Evolutionary conservation across 2,113 vertebrate species (phyloP).

Genomic region (Brachyhypopomus occidentalis): DNA sequence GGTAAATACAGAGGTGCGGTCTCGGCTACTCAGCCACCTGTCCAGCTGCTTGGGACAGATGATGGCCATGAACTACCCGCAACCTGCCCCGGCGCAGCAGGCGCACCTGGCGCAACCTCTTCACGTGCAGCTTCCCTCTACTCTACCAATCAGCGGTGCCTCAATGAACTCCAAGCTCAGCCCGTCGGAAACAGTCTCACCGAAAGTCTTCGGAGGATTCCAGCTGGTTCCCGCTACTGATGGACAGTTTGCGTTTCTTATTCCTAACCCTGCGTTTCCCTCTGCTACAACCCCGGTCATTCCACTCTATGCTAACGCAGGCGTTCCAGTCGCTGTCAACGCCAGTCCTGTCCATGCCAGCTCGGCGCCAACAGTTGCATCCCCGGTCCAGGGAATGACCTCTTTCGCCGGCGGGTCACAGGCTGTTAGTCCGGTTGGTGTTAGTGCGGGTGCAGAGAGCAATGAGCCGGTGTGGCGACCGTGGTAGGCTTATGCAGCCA

Average conservation of each 20-base stretch:
- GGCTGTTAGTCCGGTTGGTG: constrained; percentile 75
- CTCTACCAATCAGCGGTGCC: constrained; percentile 54
- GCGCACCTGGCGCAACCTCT: constrained; percentile 81
- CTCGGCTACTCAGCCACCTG: constrained; percentile 83
- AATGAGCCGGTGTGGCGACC: constrained; percentile 88
- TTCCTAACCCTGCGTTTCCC: constrained; percentile 80
- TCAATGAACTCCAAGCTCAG: constrained; percentile 80
- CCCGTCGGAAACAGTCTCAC: constrained; percentile 75
- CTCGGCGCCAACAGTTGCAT: constrained; percentile 59
- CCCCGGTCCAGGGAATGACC: constrained; percentile 88
- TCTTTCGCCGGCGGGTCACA: constrained; percentile 79
- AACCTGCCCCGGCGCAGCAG: constrained; percentile 68
- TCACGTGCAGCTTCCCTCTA: constrained; percentile 83
- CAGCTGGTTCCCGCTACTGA: constrained; percentile 81
- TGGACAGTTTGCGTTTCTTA: constrained; percentile 86
- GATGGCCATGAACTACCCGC: constrained; percentile 83
- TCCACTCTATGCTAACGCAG: constrained; percentile 77
- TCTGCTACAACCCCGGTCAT: constrained; percentile 73
- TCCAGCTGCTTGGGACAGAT: constrained; percentile 86
- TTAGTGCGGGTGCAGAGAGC: constrained; percentile 77
- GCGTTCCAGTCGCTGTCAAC: constrained; percentile 72
- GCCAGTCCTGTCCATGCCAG: constrained; percentile 68
- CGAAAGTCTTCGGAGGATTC: constrained; percentile 83
- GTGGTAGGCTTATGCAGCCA: constrained; percentile 75
- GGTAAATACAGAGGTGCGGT: constrained; percentile 83